Evolutionary conservation across 2,888 invertebrate genomes (phyloP), one percentile per base, ranked within the genome.

Genomic region (Amphimallon solstitiale): DNA sequence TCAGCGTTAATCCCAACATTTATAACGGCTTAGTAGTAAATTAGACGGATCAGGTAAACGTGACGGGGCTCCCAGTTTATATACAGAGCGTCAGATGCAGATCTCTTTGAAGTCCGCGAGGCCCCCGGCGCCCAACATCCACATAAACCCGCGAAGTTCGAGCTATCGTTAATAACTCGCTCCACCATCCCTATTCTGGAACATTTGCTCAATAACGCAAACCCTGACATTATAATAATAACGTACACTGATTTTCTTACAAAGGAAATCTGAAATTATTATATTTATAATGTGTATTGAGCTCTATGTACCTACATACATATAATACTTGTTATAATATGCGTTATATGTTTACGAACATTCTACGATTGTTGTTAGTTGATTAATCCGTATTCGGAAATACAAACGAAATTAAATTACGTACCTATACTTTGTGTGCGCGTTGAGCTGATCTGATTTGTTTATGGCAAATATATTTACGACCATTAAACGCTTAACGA

Each of bases 71-170:
- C 61, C 52, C 61, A 21, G 66, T 64, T 70, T 70, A 69, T 59
- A 70, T 70, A 67, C 70, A 66, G 70, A 74, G 73, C 73, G 75
- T 75, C 75, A 75, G 72, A 71, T 72, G 71, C 75, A 75, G 75
- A 75, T 73, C 72, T 72, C 74, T 74, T 75, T 74, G 73, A 75
- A 72, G 73, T 73, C 64, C 59, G 51, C 64, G 46, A 62, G 61
- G 65, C 66, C 70, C 69, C 67, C 63, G 63, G 70, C 56, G 56
- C 29, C 68, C 70, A 48, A 65, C 56, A 63, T 63, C 62, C 62
- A 63, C 49, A 59, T 40, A 43, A 59, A 59, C 43, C 29, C 23
- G 56, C 56, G 43, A 21, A 56, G 38, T 61, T 23, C 10, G 34
- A 49, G 48, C 60, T 45, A 19, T 35, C 60, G 46, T 15, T 43